A percentile compares a stretch with the other conserved stretches of the same genome.
Evolutionary conservation across 2,888 invertebrate species (phyloP).

Genomic region (Tupiocoris notatus): DNA sequence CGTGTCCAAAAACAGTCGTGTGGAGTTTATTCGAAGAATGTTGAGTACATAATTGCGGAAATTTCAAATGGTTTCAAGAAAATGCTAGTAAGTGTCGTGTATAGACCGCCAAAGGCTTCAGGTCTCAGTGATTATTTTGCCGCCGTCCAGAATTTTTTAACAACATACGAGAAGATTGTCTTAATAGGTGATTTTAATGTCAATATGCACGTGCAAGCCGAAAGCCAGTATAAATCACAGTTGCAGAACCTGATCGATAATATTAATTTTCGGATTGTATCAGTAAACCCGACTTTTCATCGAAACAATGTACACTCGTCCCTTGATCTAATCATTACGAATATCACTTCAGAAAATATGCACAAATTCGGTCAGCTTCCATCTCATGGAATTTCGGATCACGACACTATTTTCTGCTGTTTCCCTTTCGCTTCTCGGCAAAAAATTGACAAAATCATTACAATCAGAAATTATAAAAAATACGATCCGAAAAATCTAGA

Average conservation of each 20-base stretch:
- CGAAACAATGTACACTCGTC: neutral
- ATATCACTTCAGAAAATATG: neutral
- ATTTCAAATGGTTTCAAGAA: conserved; percentile 10
- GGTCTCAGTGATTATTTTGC: conserved; percentile 4
- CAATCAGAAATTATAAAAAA: conserved; percentile 4
- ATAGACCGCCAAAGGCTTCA: conserved; percentile 7
- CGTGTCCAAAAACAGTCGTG: neutral
- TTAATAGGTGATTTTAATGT: conserved; percentile 4
- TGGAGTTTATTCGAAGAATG: neutral
- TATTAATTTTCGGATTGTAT: neutral
- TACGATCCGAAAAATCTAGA: neutral
- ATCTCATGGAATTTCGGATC: neutral
- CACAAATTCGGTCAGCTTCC: conserved; percentile 17
- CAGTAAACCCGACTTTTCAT: conserved; percentile 5
- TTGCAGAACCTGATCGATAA: neutral
- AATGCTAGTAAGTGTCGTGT: conserved; percentile 3
- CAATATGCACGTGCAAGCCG: neutral
- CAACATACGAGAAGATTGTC: neutral
- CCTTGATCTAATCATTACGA: conserved; percentile 11
- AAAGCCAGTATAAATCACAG: neutral
- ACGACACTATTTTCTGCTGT: neutral
- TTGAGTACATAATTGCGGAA: conserved; percentile 19
- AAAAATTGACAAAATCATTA: conserved; percentile 7
- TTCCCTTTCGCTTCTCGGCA: neutral
- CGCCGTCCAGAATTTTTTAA: neutral